Conservation (phyloP, 1,140 invertebrate genomes). For the Drosophila tani region DNA sequence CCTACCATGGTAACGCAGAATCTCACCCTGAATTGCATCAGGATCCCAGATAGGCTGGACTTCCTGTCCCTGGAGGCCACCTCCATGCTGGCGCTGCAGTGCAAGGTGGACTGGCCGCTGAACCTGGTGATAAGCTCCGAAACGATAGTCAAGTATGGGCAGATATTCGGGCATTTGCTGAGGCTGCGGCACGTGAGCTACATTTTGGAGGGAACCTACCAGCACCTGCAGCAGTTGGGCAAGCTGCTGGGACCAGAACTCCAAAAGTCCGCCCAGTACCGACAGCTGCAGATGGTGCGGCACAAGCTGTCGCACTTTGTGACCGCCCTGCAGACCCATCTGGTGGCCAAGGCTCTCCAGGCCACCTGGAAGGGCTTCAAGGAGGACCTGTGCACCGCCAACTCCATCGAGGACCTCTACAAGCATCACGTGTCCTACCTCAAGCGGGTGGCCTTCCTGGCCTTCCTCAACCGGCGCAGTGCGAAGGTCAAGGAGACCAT, state of each 20-base stretch:
- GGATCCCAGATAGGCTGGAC: conserved; percentile 87
- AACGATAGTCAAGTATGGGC: conserved; percentile 88
- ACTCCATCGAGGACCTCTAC: conserved; percentile 89
- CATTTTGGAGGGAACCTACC: conserved; percentile 89
- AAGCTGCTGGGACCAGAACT: conserved; percentile 85
- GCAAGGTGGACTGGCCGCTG: conserved; percentile 90
- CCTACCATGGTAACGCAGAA: conserved; percentile 79
- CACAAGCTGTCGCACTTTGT: conserved; percentile 91
- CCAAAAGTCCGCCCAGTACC: conserved; percentile 87
- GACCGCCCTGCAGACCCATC: conserved; percentile 89
- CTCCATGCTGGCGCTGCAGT: conserved; percentile 89
- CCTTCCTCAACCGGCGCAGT: conserved; percentile 89
- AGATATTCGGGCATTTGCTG: conserved; percentile 90
- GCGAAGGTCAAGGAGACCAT: conserved; percentile 88
- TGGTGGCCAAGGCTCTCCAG: conserved; percentile 89
- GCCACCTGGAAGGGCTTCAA: conserved; percentile 90
- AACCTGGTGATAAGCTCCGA: conserved; percentile 91
- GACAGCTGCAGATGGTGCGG: conserved; percentile 88
- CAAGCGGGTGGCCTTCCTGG: conserved; percentile 89
- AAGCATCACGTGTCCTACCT: conserved; percentile 89
- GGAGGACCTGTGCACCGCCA: conserved; percentile 87
- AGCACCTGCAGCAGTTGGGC: conserved; percentile 86
- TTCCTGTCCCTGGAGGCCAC: conserved; percentile 88
- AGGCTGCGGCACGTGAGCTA: conserved; percentile 91
- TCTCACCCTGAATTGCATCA: conserved; percentile 87